Evolutionary conservation across 30 jellyfish, hydroid and myxozoan genomes (phyloP).

Genomic region (Aurelia aurita): DNA sequence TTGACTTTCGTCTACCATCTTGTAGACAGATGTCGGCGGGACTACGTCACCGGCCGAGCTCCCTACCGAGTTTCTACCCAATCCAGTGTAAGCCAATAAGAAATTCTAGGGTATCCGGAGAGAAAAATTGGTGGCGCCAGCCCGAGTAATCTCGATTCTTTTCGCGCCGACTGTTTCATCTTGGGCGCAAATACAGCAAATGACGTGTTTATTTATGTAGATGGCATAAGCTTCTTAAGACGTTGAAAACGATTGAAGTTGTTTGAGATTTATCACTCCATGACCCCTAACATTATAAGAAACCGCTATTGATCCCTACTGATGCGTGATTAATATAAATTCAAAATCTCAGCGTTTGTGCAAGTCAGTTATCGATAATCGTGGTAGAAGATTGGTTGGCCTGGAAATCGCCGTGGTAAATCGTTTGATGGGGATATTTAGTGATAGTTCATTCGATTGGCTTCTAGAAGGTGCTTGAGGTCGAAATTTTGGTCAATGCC

Average conservation of each 20-base stretch:
- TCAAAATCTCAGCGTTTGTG: neutral
- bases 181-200: conserved; percentile 57
- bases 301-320: conserved; percentile 69
- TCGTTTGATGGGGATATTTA: too few species aligned
- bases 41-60: too few species aligned
- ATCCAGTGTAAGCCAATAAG: too few species aligned
- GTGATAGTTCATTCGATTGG: too few species aligned
- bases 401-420: too few species aligned
- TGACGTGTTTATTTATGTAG: conserved; percentile 76
- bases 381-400: too few species aligned
- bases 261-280: conserved; percentile 72
- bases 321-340: conserved; percentile 18
- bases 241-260: conserved; percentile 67
- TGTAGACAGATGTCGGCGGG: too few species aligned
- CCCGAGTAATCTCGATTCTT: conserved; percentile 41
- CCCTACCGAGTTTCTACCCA: too few species aligned
- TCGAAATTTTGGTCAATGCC: too few species aligned
- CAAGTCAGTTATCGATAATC: too few species aligned
- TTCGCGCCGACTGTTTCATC: conserved; percentile 51
- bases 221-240: conserved; percentile 49
- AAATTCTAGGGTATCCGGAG: neutral
- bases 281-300: conserved; percentile 50
- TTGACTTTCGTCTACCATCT: too few species aligned
- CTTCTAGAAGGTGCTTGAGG: too few species aligned
- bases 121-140: conserved; percentile 54